Evolutionary conservation across 2,888 invertebrate species (phyloP), one percentile per base, ranked within the genome.

Genomic region (Colletes collaris): DNA sequence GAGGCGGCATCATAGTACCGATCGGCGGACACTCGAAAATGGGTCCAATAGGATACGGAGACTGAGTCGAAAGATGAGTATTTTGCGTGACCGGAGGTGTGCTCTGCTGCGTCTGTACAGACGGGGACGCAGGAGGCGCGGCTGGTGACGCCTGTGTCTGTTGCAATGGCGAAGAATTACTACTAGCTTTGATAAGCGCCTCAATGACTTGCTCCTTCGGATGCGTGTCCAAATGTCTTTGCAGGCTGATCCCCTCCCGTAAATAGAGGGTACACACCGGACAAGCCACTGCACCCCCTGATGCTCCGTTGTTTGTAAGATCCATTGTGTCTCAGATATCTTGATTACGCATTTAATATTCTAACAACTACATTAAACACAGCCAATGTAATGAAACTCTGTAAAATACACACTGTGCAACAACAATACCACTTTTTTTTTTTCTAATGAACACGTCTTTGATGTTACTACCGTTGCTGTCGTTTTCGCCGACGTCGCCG

Each of bases 161-260:
- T n/a, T 85, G 77, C 53, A 84, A 49, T n/a, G 87, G 79, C n/a
- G 62, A 60, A 27, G 71, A 76, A 65, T 81, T 89, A 92, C 77
- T 91, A 83, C 93, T 93, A 70, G 94, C 94, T 81, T 93, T 93
- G 81, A 95, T 94, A 82, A 97, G 94, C 37, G 97, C 97, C 92
- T 96, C 97, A 87, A 97, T 97, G 66, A 97, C 97, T 93, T 97
- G 97, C 88, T 97, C 97, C 93, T 97, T 97, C 56, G 97, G 97
- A 94, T 97, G 97, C 40, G 97, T 97, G 91, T 97, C 96, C 92
- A 97, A 94, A 92, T 97, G 97, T 83, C 95, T 95, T 91, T 97
- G 96, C 87, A 97, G 93, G 77, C 96, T 95, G 94, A 97, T 97
- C 74, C 97, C 97, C 93, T 96, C 96, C 87, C 97, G 95, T 86